These are phyloP conservation scores for Cantharis nigra DNA, from an alignment of 2,888 invertebrate genomes.

Conservation along the genomic window DNA sequence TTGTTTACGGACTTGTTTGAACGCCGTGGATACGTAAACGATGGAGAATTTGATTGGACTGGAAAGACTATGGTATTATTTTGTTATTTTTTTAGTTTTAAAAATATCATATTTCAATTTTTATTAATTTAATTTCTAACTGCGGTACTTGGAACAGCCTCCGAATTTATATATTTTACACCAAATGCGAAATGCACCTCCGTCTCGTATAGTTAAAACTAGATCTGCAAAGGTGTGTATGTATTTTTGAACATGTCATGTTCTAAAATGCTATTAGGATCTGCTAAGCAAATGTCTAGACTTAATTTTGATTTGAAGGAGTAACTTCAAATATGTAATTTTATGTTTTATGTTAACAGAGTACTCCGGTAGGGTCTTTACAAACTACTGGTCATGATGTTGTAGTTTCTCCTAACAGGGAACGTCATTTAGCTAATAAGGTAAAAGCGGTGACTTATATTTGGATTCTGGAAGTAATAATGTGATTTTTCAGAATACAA, in stretches of 20 bases:
- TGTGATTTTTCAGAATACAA: conserved; percentile 54
- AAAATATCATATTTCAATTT: conserved; percentile 1
- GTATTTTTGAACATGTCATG: conserved; percentile 47
- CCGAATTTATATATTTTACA: conserved; percentile 78
- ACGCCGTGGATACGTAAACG: conserved; percentile 83
- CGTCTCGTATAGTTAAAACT: conserved; percentile 82
- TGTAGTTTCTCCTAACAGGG: conserved; percentile 87
- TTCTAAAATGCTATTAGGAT: neutral
- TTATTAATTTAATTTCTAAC: neutral
- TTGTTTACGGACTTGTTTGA: conserved; percentile 93
- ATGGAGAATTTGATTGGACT: conserved; percentile 95
- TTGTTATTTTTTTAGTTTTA: neutral
- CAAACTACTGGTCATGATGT: conserved; percentile 92
- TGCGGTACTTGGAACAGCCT: conserved; percentile 61
- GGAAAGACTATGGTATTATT: conserved; percentile 66
- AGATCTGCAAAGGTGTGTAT: conserved; percentile 78
- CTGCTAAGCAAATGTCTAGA: neutral
- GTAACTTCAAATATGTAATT: neutral
- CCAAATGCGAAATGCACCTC: conserved; percentile 82
- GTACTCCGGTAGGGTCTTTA: conserved; percentile 89
- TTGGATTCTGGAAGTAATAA: conserved; percentile 6
- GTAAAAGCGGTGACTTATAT: conserved; percentile 57
- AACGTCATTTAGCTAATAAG: conserved; percentile 82
- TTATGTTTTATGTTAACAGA: conserved; percentile 64
- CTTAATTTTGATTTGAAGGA: neutral